These are phyloP conservation scores for Phylloscopus collybita DNA, from an alignment of 2,797 vertebrate genomes.

Conservation along the genomic window DNA sequence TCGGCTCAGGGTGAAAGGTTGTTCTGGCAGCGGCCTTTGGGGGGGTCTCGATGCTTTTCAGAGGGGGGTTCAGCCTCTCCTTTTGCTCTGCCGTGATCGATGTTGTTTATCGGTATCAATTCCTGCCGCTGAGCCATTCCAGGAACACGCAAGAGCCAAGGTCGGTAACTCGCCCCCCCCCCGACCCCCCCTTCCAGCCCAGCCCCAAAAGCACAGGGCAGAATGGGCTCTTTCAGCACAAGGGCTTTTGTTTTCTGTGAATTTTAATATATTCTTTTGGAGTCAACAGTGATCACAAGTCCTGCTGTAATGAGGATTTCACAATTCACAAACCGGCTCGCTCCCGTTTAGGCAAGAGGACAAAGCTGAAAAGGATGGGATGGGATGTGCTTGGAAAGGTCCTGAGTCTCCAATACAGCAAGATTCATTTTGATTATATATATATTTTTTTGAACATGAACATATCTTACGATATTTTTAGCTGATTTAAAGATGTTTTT, in stretches of 20 bases:
- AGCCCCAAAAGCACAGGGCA: not conserved
- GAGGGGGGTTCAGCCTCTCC: not conserved
- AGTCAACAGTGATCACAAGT: not conserved
- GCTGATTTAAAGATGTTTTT: not conserved
- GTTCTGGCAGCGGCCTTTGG: fast-evolving
- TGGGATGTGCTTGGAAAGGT: not conserved
- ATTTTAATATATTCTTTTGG: not conserved
- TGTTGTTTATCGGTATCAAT: not conserved
- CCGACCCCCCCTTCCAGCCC: not conserved
- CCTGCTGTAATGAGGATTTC: not conserved
- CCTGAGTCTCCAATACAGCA: not conserved
- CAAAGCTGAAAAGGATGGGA: not conserved
- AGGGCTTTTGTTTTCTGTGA: slow-evolving; percentile 42
- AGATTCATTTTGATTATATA: not conserved
- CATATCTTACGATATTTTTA: not conserved
- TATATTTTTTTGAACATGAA: not conserved
- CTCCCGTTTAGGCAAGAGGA: not conserved
- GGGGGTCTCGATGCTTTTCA: fast-evolving
- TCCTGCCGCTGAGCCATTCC: not conserved
- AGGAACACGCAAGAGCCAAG: fast-evolving
- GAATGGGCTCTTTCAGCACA: not conserved
- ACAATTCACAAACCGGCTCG: fast-evolving
- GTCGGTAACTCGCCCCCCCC: not conserved
- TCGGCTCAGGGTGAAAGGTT: not conserved
- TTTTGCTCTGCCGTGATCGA: fast-evolving